Base-by-base conservation (phyloP, 2,888 invertebrate species). In the Labia minor region DNA sequence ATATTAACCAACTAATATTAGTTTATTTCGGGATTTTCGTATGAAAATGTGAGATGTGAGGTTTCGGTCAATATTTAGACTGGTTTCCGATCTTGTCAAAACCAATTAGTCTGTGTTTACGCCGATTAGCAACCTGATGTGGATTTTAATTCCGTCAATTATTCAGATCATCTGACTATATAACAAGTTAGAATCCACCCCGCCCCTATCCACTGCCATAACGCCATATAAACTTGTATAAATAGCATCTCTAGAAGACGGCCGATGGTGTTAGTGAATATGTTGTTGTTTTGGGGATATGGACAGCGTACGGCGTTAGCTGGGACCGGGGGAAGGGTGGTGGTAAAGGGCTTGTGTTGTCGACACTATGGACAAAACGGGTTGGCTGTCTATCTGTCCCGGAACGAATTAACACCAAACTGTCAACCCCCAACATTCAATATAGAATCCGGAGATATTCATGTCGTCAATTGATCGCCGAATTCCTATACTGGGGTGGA, bases 321-420 rank as follows among this genome's bases (percentile, higher is more conserved):
- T 8, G 33, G 11, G 33, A 33, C 6, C 6, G 33, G 33, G 33
- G 33, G 33, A 33, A 33, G 33, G 33, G 49, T 11, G n/a, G 14
- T 3, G 49, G 49, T 11, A 16, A 49, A 16, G 49, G 49, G 49
- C n/a, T 49, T 49, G 49, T 49, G 49, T 49, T 49, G 49, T 49
- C 49, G 49, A 49, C 49, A 16, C 49, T 49, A 49, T 49, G 49
- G 49, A 14, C 49, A 49, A 49, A 49, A 49, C 49, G n/a, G 49
- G 49, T 49, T 49, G 49, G 49, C 49, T 49, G 49, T 49, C 49
- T 49, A 49, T 49, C 49, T 16, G 49, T 49, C 49, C 49, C 49
- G 49, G 49, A 49, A 49, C 49, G 49, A 49, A 49, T 49, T 49
- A 49, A 49, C 49, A 49, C 49, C 49, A 49, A 49, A 49, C 49